Conservation (phyloP, 2,888 invertebrate genomes). For the Nineta flava region DNA sequence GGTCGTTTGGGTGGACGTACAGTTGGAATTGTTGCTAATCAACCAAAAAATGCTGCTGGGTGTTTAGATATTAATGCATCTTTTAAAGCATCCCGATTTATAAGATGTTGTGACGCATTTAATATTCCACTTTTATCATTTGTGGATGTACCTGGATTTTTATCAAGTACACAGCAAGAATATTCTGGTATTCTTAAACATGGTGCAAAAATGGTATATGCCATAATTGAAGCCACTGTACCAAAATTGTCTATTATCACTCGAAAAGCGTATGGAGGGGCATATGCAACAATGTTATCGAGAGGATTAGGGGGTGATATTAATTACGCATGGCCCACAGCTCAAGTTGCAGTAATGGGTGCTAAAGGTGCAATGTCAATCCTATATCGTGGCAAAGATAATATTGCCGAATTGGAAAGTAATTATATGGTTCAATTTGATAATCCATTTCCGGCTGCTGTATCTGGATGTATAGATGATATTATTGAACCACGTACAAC, state of each 20-base stretch:
- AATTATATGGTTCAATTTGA: constrained; percentile 49
- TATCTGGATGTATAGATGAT: constrained; percentile 47
- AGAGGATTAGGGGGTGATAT: constrained; percentile 38
- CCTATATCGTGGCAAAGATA: constrained; percentile 35
- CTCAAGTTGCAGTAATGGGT: constrained; percentile 55
- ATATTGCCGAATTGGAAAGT: constrained; percentile 34
- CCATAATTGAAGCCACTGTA: no score
- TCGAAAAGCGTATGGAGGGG: no score
- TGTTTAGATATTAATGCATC: no score
- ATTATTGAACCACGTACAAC: constrained; percentile 46
- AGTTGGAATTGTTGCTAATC: constrained; percentile 50
- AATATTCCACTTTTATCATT: no score
- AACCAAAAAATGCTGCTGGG: constrained; percentile 46
- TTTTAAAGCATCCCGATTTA: no score
- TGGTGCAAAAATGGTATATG: no score
- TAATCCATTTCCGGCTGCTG: constrained; percentile 48
- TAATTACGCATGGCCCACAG: constrained; percentile 56
- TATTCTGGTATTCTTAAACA: no score
- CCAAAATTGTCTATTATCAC: no score
- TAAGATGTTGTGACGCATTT: no score
- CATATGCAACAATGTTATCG: no score
- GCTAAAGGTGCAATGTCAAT: constrained; percentile 50
- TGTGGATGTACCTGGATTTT: no score
- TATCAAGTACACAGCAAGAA: no score
- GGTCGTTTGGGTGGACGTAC: constrained; percentile 45